Conservation (phyloP, 2,113 vertebrate genomes). For the Pandion haliaetus region DNA sequence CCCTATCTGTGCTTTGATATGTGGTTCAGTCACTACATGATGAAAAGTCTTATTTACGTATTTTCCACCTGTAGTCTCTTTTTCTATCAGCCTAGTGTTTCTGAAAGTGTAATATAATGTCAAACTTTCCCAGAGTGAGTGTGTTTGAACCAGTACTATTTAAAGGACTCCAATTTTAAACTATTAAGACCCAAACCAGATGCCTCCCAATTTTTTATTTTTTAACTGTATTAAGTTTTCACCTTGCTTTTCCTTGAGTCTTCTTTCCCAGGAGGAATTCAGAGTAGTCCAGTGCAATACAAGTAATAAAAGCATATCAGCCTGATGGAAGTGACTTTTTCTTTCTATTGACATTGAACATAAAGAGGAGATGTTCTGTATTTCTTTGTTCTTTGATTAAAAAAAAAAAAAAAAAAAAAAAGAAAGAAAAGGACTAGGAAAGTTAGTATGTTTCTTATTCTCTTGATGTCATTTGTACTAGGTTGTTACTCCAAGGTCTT, state of each 20-base stretch:
- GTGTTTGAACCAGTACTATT: not conserved
- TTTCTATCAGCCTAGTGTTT: not conserved
- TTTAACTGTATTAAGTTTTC: not conserved
- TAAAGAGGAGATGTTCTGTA: not conserved
- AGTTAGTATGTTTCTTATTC: not conserved
- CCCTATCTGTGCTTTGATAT: constrained; percentile 1
- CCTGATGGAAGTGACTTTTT: not conserved
- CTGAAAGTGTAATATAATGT: not conserved
- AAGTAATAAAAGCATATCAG: not conserved
- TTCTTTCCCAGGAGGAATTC: not conserved
- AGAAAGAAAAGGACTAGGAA: not conserved
- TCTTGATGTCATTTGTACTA: not conserved
- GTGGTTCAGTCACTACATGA: not conserved
- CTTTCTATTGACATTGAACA: not conserved
- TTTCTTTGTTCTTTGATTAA: not conserved
- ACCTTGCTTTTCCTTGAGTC: not conserved
- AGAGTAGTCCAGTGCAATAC: not conserved
- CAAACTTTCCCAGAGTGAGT: not conserved
- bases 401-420: not conserved
- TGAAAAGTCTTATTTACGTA: constrained; percentile 37
- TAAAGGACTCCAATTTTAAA: not conserved
- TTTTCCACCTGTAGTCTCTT: constrained; percentile 5
- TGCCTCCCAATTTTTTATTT: not conserved
- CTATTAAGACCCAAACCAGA: not conserved
- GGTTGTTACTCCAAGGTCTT: not conserved